A percentile compares a stretch with the other conserved stretches of the same genome.
Evolutionary conservation across 2,113 vertebrate genomes (phyloP).

Genomic region (Rhynchomys soricoides): DNA sequence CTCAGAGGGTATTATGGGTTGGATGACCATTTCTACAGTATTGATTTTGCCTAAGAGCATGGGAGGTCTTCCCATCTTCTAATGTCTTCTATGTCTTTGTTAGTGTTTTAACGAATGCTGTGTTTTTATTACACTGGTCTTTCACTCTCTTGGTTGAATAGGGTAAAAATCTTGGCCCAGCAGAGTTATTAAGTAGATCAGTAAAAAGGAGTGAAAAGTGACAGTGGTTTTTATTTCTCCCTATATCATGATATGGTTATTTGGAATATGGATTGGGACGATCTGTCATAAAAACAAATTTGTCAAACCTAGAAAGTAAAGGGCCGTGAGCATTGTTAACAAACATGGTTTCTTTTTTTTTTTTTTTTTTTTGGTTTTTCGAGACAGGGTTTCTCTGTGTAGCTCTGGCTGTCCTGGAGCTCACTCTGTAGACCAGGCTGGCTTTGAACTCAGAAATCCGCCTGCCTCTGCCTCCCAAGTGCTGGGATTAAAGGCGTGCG

Average conservation of each 20-base stretch:
- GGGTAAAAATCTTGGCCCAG: not conserved
- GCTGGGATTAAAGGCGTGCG: too few relatives aligned
- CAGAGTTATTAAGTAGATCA: not conserved
- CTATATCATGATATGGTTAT: not conserved
- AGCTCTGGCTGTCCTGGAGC: too few relatives aligned
- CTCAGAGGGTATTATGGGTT: too few relatives aligned
- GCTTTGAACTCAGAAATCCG: too few relatives aligned
- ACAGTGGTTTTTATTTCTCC: not conserved
- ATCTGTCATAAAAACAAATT: slow-evolving; percentile 3
- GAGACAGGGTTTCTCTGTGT: too few relatives aligned
- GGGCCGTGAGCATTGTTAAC: not conserved
- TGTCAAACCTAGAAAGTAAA: slow-evolving; percentile 34
- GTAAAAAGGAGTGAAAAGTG: not conserved
- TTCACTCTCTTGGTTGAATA: not conserved
- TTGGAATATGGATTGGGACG: not conserved
- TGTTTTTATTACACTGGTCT: not conserved
- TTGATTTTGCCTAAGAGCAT: not conserved
- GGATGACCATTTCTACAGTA: not conserved
- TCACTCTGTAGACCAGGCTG: too few relatives aligned
- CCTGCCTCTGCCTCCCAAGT: too few relatives aligned
- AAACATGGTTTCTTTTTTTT: slow-evolving; percentile 34
- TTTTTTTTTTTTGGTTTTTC: too few relatives aligned
- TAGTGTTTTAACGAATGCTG: not conserved
- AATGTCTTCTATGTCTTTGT: not conserved
- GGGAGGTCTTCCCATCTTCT: not conserved